Conservation (phyloP, 2,113 vertebrate species). For the Prolemur simus region DNA sequence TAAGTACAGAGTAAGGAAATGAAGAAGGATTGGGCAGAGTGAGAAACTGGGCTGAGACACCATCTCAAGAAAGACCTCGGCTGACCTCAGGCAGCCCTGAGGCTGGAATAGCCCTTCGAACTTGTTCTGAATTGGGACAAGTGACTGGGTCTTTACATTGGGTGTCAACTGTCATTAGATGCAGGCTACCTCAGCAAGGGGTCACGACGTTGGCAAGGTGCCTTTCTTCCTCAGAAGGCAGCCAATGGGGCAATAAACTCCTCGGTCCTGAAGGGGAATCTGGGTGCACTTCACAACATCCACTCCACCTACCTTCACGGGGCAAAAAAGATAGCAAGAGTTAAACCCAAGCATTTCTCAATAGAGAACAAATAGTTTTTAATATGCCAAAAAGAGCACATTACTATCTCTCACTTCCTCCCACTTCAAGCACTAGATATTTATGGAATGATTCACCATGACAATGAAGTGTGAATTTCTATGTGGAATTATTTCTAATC, state of each 20-base stretch:
- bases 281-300: neutral
- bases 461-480: slow-evolving; percentile 13
- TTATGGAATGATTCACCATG: slow-evolving; percentile 44
- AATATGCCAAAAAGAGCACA: neutral
- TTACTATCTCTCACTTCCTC: neutral
- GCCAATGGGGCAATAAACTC: neutral
- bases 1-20: neutral
- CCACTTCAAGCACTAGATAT: slow-evolving; percentile 24
- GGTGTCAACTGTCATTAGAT: neutral
- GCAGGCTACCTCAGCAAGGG: neutral
- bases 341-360: neutral
- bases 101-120: neutral
- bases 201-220: neutral
- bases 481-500: slow-evolving; percentile 29
- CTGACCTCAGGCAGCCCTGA: neutral
- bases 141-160: neutral
- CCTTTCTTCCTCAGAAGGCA: neutral
- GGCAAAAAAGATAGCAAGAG: neutral
- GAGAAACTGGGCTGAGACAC: neutral
- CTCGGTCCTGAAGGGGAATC: neutral
- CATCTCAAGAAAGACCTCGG: neutral
- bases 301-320: neutral
- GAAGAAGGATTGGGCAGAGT: neutral
- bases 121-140: neutral
- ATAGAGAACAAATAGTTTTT: neutral